Percentiles rank a stretch among this genome's conserved stretches.
Evolutionary conservation across 2,797 vertebrate genomes (phyloP).

Genomic region (Labeo calbasu): DNA sequence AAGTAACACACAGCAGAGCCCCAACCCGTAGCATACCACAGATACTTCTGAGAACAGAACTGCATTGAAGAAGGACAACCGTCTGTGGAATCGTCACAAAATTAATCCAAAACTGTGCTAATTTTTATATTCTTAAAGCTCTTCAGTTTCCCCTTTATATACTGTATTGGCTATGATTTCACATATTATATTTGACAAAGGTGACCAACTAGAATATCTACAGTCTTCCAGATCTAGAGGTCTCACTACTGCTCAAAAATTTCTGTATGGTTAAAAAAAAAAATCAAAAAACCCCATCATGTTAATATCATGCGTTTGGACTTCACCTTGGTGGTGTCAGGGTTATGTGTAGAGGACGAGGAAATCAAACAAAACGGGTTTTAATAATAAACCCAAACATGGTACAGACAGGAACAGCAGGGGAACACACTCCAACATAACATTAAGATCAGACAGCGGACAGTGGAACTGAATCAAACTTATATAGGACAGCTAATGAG

Average conservation of each 20-base stretch:
- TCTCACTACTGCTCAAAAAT: neutral
- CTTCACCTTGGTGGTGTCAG: no score
- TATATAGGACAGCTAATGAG: no score
- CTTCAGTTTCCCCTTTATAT: neutral
- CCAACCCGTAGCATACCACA: constrained; percentile 7
- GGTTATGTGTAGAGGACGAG: no score
- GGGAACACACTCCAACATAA: no score
- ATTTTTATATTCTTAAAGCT: neutral
- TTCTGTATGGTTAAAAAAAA: no score
- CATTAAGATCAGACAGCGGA: no score
- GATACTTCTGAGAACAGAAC: constrained; percentile 22
- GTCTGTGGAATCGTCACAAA: neutral
- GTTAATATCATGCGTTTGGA: no score
- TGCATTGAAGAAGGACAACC: neutral
- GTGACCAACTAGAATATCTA: neutral
- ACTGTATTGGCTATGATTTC: neutral
- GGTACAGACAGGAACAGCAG: no score
- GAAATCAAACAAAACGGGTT: no score
- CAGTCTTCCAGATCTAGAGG: neutral
- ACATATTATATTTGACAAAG: neutral
- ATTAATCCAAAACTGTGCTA: neutral
- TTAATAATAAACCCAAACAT: no score
- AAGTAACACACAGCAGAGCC: constrained; percentile 31
- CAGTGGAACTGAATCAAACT: no score
- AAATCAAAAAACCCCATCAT: no score